phyloP scores from a whole-genome alignment of 2,113 vertebrate genomes.

The Corythaixoides concolor region DNA sequence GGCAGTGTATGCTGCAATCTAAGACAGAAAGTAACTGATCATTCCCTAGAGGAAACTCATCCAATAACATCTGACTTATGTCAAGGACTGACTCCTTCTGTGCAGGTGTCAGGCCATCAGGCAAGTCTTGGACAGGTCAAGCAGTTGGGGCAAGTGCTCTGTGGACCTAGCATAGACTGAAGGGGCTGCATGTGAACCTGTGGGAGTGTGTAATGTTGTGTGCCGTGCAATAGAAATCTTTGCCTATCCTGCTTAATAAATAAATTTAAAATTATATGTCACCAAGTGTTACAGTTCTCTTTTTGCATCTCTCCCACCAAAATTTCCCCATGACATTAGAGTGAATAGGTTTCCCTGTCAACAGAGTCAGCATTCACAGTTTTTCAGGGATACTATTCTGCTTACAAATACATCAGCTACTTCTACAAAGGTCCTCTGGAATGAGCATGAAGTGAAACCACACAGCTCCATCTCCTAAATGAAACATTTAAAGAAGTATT shows the following conservation, averaged over 20 bases:
- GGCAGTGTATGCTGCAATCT: background rate
- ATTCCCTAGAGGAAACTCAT: background rate
- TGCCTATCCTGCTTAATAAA: background rate
- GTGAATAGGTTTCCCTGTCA: background rate
- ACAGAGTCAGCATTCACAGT: background rate
- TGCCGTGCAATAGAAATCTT: background rate
- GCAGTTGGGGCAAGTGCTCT: background rate
- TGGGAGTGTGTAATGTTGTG: background rate
- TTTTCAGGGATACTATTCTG: background rate
- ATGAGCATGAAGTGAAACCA: background rate
- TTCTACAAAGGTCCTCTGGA: background rate
- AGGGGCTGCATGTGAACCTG: background rate
- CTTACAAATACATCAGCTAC: background rate
- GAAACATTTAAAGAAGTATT: background rate
- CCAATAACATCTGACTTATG: background rate
- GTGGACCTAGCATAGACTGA: background rate
- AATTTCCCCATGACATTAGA: background rate
- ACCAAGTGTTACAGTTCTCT: background rate
- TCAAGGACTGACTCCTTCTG: background rate
- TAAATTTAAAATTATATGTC: background rate
- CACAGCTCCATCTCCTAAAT: background rate
- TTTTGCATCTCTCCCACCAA: background rate
- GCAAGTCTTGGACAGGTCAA: background rate
- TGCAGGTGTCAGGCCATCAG: background rate
- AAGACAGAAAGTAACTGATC: background rate